Evolutionary conservation across 2,113 vertebrate species (phyloP).

Genomic region (Cariama cristata): DNA sequence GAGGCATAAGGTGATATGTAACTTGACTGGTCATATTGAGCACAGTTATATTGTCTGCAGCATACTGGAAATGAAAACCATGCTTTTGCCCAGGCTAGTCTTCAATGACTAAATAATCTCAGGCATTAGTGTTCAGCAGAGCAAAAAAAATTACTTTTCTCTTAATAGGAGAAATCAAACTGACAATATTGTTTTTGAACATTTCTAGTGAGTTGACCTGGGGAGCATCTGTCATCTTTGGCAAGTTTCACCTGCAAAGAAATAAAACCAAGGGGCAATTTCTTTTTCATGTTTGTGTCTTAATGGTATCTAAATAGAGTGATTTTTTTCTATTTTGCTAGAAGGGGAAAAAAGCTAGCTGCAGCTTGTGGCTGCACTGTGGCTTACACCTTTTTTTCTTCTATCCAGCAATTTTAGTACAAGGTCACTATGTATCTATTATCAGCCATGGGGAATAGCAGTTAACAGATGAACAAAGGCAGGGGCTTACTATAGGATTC

Average conservation of each 20-base stretch:
- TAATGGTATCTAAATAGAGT: neutral
- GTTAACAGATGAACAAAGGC: constrained; percentile 60
- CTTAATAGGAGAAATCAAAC: neutral
- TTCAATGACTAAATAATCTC: neutral
- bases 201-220: neutral
- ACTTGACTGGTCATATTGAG: neutral
- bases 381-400: neutral
- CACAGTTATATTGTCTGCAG: neutral
- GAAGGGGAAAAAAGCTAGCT: neutral
- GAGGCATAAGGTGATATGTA: neutral
- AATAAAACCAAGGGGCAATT: neutral
- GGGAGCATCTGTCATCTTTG: neutral
- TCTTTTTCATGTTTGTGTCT: neutral
- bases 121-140: neutral
- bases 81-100: neutral
- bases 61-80: neutral
- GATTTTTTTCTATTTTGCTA: neutral
- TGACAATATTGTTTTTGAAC: neutral
- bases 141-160: constrained; percentile 35
- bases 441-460: constrained; percentile 50
- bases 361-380: neutral
- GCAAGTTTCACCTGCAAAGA: neutral
- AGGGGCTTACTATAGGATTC: constrained; percentile 18
- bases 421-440: constrained; percentile 53
- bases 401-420: neutral